These are phyloP conservation scores for Criorhina ranunculi DNA, from an alignment of 2,888 invertebrate species.

Conservation along the genomic window DNA sequence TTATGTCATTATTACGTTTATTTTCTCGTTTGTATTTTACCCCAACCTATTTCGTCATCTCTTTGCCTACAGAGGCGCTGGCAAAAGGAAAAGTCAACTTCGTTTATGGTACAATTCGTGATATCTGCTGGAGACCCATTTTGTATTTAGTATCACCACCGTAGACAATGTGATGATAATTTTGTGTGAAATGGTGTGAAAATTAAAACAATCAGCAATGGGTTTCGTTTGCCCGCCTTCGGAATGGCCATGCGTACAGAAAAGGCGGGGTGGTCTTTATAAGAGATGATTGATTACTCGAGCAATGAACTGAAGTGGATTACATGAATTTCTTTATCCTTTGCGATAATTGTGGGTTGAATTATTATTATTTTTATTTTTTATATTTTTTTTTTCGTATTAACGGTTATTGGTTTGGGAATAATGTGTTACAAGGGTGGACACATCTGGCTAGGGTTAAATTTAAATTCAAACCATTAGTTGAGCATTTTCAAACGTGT, in stretches of 20 bases:
- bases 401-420: no score
- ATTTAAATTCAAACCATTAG: no score
- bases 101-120: conserved; percentile 12
- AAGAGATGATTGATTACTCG: background rate
- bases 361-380: background rate
- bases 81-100: conserved; percentile 27
- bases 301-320: conserved; percentile 4
- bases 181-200: conserved; percentile 55
- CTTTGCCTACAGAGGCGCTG: conserved; percentile 12
- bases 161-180: conserved; percentile 40
- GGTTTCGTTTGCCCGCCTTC: background rate
- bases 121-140: conserved; percentile 27
- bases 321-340: conserved; percentile 1
- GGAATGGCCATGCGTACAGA: background rate
- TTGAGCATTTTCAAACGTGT: no score
- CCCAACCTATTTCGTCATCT: conserved; percentile 14
- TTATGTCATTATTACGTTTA: conserved; percentile 50
- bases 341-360: background rate
- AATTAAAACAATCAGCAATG: conserved; percentile 53
- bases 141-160: conserved; percentile 12
- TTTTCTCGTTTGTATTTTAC: conserved; percentile 48
- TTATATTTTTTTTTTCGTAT: no score
- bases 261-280: background rate
- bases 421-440: no score
- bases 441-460: no score